Percentiles rank a stretch among this genome's conserved stretches.
Evolutionary conservation across 2,113 vertebrate species (phyloP).

Genomic region (Delphinapterus leucas): DNA sequence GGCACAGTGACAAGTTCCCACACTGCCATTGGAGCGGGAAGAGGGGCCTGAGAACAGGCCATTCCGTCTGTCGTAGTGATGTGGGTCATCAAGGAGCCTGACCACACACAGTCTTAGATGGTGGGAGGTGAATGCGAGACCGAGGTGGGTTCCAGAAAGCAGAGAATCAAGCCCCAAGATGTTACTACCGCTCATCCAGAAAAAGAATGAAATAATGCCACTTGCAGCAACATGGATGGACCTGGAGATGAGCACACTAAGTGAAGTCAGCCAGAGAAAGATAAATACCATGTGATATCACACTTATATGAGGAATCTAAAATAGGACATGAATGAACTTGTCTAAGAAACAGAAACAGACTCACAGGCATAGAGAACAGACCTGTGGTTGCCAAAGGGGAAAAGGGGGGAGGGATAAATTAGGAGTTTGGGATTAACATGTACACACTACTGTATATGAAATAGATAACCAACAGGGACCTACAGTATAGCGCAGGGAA

Average conservation of each 20-base stretch:
- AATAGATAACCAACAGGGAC: not conserved
- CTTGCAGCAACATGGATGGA: not conserved
- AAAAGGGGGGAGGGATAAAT: not conserved
- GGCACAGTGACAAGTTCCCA: too few species aligned
- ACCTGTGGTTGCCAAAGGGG: not conserved
- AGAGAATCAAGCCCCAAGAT: not conserved
- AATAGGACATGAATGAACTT: not conserved
- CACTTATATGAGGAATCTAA: not conserved
- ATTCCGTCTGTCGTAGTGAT: rapidly evolving
- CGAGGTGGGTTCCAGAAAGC: not conserved
- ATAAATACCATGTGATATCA: not conserved
- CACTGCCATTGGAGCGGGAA: not conserved
- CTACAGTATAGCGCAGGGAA: not conserved
- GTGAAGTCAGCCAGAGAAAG: not conserved
- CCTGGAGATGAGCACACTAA: not conserved
- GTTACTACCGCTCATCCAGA: not conserved
- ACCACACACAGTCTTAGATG: not conserved
- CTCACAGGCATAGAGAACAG: not conserved
- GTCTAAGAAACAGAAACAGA: not conserved
- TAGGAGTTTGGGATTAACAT: not conserved
- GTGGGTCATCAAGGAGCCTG: not conserved
- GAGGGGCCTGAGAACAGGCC: not conserved
- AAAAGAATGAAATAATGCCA: not conserved
- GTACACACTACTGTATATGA: not conserved
- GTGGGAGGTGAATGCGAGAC: not conserved